Evolutionary conservation across 2,888 invertebrate species (phyloP).

Genomic region (Schrankia costaestrigalis): DNA sequence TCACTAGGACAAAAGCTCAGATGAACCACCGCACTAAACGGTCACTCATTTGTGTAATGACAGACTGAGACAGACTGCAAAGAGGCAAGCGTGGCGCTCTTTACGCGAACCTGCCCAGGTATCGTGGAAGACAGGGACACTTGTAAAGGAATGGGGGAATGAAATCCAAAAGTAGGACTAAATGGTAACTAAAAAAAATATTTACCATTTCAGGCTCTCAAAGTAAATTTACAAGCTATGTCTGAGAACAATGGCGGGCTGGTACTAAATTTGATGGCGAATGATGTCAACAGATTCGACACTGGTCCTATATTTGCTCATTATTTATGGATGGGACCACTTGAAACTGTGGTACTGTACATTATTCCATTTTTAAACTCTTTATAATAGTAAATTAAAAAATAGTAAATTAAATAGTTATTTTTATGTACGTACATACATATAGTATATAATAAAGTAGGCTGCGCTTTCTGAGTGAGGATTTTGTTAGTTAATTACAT

Average conservation of each 20-base stretch:
- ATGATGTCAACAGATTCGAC: conserved; percentile 89
- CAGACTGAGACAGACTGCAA: too few relatives aligned
- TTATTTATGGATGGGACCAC: conserved; percentile 88
- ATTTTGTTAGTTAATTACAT: too few relatives aligned
- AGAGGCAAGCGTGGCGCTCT: too few relatives aligned
- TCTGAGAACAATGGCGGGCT: conserved; percentile 68
- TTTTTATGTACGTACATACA: conserved; percentile 4
- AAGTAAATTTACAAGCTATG: conserved; percentile 66
- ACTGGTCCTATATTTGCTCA: conserved; percentile 84
- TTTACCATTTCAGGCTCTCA: conserved; percentile 55
- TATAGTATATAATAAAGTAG: neutral
- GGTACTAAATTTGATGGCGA: conserved; percentile 84
- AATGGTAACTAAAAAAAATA: neutral
- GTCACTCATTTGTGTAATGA: too few relatives aligned
- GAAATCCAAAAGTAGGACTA: neutral
- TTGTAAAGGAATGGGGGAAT: too few relatives aligned
- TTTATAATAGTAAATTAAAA: neutral
- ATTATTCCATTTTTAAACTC: too few relatives aligned
- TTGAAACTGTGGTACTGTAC: conserved; percentile 84
- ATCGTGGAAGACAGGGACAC: too few relatives aligned
- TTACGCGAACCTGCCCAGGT: too few relatives aligned
- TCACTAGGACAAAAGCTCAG: too few relatives aligned
- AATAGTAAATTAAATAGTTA: neutral
- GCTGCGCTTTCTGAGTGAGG: neutral
- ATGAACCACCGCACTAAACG: too few relatives aligned